A percentile compares a stretch with the other conserved stretches of the same genome.
Evolutionary conservation across 2,797 vertebrate genomes (phyloP).

Genomic region (Semotilus atromaculatus): DNA sequence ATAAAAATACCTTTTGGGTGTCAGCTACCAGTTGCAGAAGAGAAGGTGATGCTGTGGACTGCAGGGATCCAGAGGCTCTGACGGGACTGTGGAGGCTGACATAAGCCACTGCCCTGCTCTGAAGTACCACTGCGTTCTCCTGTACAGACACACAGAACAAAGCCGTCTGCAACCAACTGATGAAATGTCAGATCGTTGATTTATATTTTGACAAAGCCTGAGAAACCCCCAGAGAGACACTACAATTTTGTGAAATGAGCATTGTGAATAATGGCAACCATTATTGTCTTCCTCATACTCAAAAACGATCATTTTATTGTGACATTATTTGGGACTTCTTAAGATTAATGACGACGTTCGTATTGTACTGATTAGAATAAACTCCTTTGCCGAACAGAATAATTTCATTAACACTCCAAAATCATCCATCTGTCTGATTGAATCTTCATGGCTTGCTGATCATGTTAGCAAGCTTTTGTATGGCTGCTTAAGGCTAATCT

Average conservation of each 20-base stretch:
- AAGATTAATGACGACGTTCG: slow-evolving; percentile 36
- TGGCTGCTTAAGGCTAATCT: slow-evolving; percentile 17
- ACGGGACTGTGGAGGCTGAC: slow-evolving; percentile 87
- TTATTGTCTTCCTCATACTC: slow-evolving; percentile 6
- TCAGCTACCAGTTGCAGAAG: slow-evolving; percentile 87
- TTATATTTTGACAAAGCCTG: slow-evolving; percentile 6
- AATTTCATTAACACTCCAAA: slow-evolving; percentile 47
- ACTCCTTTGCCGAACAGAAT: slow-evolving; percentile 28
- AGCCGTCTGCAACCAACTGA: not conserved
- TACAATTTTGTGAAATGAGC: slow-evolving; percentile 9
- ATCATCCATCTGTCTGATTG: slow-evolving; percentile 45
- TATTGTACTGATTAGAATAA: slow-evolving; percentile 32
- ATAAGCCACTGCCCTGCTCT: slow-evolving; percentile 88
- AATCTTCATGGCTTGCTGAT: slow-evolving; percentile 43
- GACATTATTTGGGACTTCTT: slow-evolving; percentile 17
- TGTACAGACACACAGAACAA: slow-evolving; percentile 68
- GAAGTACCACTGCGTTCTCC: slow-evolving; percentile 86
- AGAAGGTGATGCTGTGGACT: slow-evolving; percentile 86
- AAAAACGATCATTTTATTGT: not conserved
- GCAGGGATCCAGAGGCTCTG: slow-evolving; percentile 80
- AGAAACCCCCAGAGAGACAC: slow-evolving; percentile 15
- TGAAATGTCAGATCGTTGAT: not conserved
- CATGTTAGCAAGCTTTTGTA: slow-evolving; percentile 37
- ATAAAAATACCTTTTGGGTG: slow-evolving; percentile 73
- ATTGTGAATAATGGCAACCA: slow-evolving; percentile 5